phyloP scores from a whole-genome alignment of 2,888 invertebrate species.

The Holacanthella duospinosa region DNA sequence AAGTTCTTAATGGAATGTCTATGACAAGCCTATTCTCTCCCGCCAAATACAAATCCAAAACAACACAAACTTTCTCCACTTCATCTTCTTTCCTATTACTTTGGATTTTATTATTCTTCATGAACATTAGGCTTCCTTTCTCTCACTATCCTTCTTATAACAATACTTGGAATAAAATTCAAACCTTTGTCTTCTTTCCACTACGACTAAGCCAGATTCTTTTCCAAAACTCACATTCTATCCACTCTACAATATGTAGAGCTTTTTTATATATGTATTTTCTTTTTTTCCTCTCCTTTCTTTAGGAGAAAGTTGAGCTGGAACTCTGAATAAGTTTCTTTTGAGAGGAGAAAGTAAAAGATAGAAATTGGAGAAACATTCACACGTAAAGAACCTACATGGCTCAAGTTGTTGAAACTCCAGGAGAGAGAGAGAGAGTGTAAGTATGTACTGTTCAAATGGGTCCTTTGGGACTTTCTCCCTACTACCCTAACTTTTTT shows the following conservation, averaged over 20 bases:
- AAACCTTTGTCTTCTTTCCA: neutral
- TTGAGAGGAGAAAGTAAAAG: neutral
- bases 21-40: neutral
- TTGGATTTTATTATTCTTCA: neutral
- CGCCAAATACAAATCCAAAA: neutral
- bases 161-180: too few species aligned
- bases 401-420: too few species aligned
- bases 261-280: neutral
- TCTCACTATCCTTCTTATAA: neutral
- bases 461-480: slow-evolving; percentile 1
- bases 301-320: neutral
- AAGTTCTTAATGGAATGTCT: slow-evolving; percentile 3
- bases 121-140: too few species aligned
- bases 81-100: neutral
- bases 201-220: neutral
- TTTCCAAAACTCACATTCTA: neutral
- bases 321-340: neutral
- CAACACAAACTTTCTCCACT: neutral
- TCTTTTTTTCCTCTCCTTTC: neutral
- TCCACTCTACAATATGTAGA: too few species aligned
- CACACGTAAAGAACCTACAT: neutral
- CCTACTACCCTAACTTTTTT: too few species aligned
- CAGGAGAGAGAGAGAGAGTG: too few species aligned
- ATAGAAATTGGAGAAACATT: slow-evolving; percentile 2
- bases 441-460: neutral